A percentile compares a stretch with the other conserved stretches of the same genome.
Conservation (phyloP, 2,797 vertebrate species). For the Clarias fuscus region DNA sequence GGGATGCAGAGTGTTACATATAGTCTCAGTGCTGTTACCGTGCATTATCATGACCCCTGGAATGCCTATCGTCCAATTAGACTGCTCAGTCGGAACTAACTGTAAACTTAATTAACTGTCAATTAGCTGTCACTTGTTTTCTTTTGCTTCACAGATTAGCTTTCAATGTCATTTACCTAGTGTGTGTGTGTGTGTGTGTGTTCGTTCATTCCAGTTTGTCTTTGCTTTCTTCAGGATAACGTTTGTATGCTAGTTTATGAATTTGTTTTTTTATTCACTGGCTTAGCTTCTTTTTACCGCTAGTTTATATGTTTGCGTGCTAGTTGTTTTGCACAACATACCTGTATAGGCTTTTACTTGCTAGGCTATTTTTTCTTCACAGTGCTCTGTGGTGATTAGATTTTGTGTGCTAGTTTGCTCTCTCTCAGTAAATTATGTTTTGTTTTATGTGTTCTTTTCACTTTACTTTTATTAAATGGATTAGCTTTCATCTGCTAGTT, state of each 20-base stretch:
- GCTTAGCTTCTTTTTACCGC: too few species aligned
- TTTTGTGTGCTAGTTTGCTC: neutral
- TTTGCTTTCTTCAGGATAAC: neutral
- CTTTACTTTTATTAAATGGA: neutral
- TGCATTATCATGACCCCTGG: too few species aligned
- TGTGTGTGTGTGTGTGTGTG: too few species aligned
- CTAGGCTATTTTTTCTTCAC: neutral
- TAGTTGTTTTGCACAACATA: too few species aligned
- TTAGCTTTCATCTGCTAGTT: neutral
- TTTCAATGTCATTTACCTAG: neutral
- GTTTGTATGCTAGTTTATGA: neutral
- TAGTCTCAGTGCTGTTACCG: too few species aligned
- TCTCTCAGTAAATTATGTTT: neutral
- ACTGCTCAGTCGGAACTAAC: too few species aligned
- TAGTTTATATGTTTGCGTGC: too few species aligned
- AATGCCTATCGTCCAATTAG: too few species aligned
- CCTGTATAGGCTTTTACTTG: neutral
- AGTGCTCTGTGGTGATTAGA: too few species aligned
- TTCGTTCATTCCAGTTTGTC: neutral
- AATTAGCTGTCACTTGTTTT: neutral
- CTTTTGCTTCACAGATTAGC: neutral
- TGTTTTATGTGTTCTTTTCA: neutral
- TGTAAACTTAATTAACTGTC: too few species aligned
- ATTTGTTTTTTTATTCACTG: neutral
- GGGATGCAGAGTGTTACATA: too few species aligned